phyloP scores from a whole-genome alignment of 2,797 vertebrate genomes.

The Onychomys leucogaster region DNA sequence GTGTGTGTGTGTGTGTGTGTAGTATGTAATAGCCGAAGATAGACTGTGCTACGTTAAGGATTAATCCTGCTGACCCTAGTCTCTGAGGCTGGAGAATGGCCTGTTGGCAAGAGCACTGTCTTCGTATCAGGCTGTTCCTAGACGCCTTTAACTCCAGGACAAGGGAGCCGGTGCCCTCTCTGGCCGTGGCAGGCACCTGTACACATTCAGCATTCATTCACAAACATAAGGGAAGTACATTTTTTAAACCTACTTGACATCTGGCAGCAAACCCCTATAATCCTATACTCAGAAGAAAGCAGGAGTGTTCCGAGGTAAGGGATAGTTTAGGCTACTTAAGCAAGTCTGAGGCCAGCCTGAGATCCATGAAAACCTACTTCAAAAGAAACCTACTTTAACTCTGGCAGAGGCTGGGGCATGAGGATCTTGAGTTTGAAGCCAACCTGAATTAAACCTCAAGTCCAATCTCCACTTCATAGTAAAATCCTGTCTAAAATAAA shows the following conservation, averaged over 20 bases:
- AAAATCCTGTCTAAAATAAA: neutral
- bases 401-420: neutral
- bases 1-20: no score
- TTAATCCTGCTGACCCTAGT: neutral
- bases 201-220: neutral
- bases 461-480: neutral
- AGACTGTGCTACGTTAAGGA: neutral
- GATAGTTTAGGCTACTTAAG: neutral
- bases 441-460: neutral
- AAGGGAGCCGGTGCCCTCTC: neutral
- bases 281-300: neutral
- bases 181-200: neutral
- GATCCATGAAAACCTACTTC: neutral
- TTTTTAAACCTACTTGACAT: neutral
- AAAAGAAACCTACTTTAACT: neutral
- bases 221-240: neutral
- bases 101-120: neutral
- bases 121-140: no score
- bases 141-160: neutral
- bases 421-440: neutral
- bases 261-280: neutral
- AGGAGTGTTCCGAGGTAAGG: neutral
- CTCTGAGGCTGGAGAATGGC: neutral
- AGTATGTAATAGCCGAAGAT: neutral
- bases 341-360: no score